Percentiles rank a stretch among this genome's conserved stretches.
Conservation (phyloP, 2,797 vertebrate species). For the Psittacula echo region DNA sequence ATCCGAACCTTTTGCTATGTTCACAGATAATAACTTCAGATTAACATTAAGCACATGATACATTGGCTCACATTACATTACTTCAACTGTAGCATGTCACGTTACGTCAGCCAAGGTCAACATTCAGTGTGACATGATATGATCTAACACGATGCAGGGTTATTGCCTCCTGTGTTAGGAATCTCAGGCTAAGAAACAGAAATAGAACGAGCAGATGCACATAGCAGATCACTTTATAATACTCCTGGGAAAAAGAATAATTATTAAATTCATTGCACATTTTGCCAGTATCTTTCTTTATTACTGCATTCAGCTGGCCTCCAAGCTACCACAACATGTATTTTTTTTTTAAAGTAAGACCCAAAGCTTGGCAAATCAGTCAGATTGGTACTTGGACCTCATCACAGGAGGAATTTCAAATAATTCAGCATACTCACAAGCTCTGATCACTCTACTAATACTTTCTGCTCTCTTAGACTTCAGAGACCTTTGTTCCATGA, state of each 20-base stretch:
- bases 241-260: slow-evolving; percentile 37
- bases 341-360: neutral
- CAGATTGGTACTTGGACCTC: neutral
- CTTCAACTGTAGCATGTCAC: neutral
- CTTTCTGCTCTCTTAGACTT: neutral
- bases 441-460: slow-evolving; percentile 16
- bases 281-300: neutral
- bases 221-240: slow-evolving; percentile 29
- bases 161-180: slow-evolving; percentile 42
- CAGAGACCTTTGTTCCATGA: neutral
- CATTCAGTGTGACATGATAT: slow-evolving; percentile 39
- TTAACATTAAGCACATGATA: slow-evolving; percentile 49
- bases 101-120: slow-evolving; percentile 29
- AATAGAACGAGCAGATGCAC: slow-evolving; percentile 55
- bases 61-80: neutral
- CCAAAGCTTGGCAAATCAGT: neutral
- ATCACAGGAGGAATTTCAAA: slow-evolving; percentile 14
- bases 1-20: neutral
- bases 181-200: slow-evolving; percentile 43
- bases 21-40: slow-evolving; percentile 35
- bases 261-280: neutral
- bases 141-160: slow-evolving; percentile 21
- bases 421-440: neutral
- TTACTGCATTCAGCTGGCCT: neutral
- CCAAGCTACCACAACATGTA: neutral